Evolutionary conservation across 92 coral and sea anemone genomes (phyloP), one percentile per base, ranked within the genome.

Genomic region (Siderastrea radians): DNA sequence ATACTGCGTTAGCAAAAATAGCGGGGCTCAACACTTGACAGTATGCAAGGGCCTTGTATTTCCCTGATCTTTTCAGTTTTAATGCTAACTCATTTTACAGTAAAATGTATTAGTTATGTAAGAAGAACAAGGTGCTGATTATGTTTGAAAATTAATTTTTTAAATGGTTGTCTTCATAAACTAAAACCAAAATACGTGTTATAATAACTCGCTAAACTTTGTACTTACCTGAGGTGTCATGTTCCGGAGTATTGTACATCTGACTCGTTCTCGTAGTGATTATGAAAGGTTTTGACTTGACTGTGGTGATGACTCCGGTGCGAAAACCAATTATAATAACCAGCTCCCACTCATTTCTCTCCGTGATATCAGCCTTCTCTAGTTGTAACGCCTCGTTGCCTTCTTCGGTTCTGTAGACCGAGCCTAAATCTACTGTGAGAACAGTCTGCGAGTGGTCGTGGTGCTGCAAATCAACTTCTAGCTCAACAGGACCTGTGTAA

Each of bases 211-310:
- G 15, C 50, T 19, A 9, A 49, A 19, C 5, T 63, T 50, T 12
- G 5, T 43, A 49, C 72, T 61, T 84, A 73, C 87, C 50, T 26
- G 52, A 49, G 11, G n/a, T 74, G 64, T 74, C 87, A 26, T 61
- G n/a, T 48, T 74, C 73, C 15, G 45, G n/a, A 52, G 1, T 61
- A 65, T 12, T 76, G 47, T 75, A 12, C 84, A 53, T 85, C 60
- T 77, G 89, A 53, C 75, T 83, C 13, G 66, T 48, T 84, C 84
- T 92, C 17, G 90, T 88, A 66, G 92, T 87, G 55, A 93, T 82
- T 79, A 86, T 89, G 52, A 95, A 95, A 16, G 98, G 91, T 67
- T 87, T 92, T 72, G 94, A 90, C 79, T 86, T 93, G 58, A 95
- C 78, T 38, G 77, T 61, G 3, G 91, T 87, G 38, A 68, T 78